phyloP scores from a whole-genome alignment of 2,888 invertebrate species.

The Cephus sareptanus region DNA sequence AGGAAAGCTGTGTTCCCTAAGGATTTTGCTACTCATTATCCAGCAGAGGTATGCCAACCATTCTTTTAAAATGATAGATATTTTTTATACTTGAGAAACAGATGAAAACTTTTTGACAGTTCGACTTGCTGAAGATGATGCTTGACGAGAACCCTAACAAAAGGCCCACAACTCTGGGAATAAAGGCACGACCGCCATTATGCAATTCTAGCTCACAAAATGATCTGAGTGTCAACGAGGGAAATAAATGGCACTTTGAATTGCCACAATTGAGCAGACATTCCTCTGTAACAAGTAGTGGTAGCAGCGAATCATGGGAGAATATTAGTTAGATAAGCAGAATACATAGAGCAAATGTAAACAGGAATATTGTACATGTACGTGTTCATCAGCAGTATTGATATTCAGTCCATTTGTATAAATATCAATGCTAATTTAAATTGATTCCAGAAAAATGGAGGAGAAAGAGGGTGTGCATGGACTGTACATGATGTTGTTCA shows the following conservation, averaged over 20 bases:
- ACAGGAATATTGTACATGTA: background rate
- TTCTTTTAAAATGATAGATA: slow-evolving; percentile 8
- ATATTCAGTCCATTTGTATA: background rate
- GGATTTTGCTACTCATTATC: slow-evolving; percentile 74
- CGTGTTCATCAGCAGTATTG: background rate
- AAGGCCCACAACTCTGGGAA: slow-evolving; percentile 81
- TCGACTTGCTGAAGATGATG: slow-evolving; percentile 80
- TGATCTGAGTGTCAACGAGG: slow-evolving; percentile 63
- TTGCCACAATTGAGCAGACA: slow-evolving; percentile 64
- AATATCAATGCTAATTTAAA: background rate
- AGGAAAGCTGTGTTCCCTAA: slow-evolving; percentile 77
- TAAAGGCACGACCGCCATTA: slow-evolving; percentile 74
- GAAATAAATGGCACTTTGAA: slow-evolving; percentile 68
- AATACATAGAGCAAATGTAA: background rate
- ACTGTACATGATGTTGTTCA: background rate
- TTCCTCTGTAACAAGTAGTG: slow-evolving; percentile 52
- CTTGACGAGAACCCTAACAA: slow-evolving; percentile 77
- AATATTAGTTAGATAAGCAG: slow-evolving; percentile 5
- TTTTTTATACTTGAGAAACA: slow-evolving; percentile 4
- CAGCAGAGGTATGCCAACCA: slow-evolving; percentile 74
- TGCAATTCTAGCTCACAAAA: slow-evolving; percentile 36
- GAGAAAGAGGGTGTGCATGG: background rate
- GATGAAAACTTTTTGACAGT: slow-evolving; percentile 67
- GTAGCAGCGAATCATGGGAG: slow-evolving; percentile 33
- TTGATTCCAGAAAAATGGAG: background rate